Conservation (phyloP, 2,797 vertebrate species). For the Rhabdomys pumilio region DNA sequence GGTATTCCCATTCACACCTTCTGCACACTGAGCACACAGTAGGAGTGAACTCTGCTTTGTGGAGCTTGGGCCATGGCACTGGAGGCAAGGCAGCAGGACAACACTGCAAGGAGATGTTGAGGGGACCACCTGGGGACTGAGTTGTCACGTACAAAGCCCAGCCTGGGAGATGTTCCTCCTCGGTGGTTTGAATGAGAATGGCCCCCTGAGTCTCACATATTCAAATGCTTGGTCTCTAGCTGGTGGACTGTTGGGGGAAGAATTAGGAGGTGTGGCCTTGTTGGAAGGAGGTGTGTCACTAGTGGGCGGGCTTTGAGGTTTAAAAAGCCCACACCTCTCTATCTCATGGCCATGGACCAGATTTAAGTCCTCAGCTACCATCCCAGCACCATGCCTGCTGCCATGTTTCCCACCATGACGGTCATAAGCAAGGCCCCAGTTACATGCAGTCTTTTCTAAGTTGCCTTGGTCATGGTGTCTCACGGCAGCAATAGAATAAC, state of each 20-base stretch:
- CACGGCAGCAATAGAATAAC: neutral
- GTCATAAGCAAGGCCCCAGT: neutral
- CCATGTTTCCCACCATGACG: too few species aligned
- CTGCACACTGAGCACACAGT: neutral
- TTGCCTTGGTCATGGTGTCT: neutral
- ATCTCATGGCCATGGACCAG: neutral
- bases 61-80: neutral
- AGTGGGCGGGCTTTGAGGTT: neutral
- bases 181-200: neutral
- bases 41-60: too few species aligned
- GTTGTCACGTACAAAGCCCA: neutral
- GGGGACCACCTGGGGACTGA: neutral
- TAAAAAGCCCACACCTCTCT: neutral
- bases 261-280: neutral
- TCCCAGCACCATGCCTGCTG: neutral
- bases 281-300: neutral
- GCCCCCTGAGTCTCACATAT: neutral
- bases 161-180: neutral
- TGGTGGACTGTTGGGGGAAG: neutral
- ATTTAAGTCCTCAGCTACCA: neutral
- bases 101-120: neutral
- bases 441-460: neutral
- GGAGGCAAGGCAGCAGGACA: fast-evolving
- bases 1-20: neutral
- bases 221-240: neutral